Base-by-base conservation (phyloP, 2,888 invertebrate species). In the Ennomos fuscantarius region DNA sequence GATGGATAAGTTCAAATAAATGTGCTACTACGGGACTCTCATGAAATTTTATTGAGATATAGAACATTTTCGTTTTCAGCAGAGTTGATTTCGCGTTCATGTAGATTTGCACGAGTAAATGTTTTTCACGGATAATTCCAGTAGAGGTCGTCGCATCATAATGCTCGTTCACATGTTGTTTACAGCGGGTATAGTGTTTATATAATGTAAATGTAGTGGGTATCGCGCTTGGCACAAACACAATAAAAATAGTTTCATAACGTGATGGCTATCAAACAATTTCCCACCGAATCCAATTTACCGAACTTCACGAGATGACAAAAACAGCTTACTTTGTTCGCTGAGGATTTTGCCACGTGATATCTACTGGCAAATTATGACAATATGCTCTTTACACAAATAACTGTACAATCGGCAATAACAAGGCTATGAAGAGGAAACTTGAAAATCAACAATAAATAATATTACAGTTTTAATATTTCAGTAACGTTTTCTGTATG, bases 331-430 rank as follows among this genome's bases (percentile, higher is more conserved):
- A 32, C 41, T 46, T 34, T 37, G 37, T 24, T 39, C 41, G 42
- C 52, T 44, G 46, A 41, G 52, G 40, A 47, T 15, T 32, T 24
- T 42, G 44, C 70, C 60, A 72, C 70, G 72, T 72, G 74, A 77
- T 69, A 72, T 66, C 56, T 48, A 66, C 6, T 24, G 24, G 24
- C 3, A 24, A 24, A 24, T 24, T 3, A 61, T 61, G 65, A 60
- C 64, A 66, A 62, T 59, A 48, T 56, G 49, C 31, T 65, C 48
- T 60, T 60, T 63, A 65, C 65, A 58, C 41, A 47, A 54, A 46
- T 59, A 60, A 50, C 40, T 63, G 63, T 68, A 10, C 6, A 24
- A 24, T 24, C 24, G 1, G 24, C 5, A 24, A 24, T 24, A 24
- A 24, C 24, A 24, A n/a, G 24, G 24, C 5, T 5, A 24, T 24